Base-by-base conservation (phyloP, 2,888 invertebrate genomes). In the Clivina fossor region DNA sequence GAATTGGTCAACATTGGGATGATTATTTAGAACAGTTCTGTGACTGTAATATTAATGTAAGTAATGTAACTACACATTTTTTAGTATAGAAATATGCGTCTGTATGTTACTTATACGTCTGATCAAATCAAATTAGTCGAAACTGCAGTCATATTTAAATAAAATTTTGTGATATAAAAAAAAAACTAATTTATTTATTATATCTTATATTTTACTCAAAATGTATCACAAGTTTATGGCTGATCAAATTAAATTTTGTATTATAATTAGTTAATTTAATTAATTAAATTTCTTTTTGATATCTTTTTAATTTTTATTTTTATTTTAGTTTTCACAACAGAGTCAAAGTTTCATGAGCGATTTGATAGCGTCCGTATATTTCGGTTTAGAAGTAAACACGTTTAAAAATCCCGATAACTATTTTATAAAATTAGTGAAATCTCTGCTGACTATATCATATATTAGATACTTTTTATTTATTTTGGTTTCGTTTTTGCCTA, bases 1-100 rank as follows among this genome's bases (percentile, higher is more conserved):
- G 47, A 8, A 56, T 41, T 15, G 61, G 56, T 4, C 26, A 47
- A 41, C 30, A 54, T 4, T 46, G 47, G 44, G 50, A 57, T 7
- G 28, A 19, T 16, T 30, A 11, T 13, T 20, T 47, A 13, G 18
- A 20, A 32, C n/a, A 47, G n/a, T 2, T 3, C 2, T 30, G 2
- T 8, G 33, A 47, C 13, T 13, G 15, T 11, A 47, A 47, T 11
- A 13, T 47, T 7, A 11, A 47, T 47, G 33, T 47, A 32, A 47
- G 33, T 47, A 3, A 30, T 30, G 4, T 30, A 30, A 30, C 30
- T 11, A 4, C n/a, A n/a, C n/a, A n/a, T n/a, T n/a, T n/a, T n/a
- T n/a, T n/a, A n/a, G n/a, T n/a, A n/a, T n/a, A n/a, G n/a, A n/a
- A n/a, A n/a, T n/a, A n/a, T n/a, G n/a, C n/a, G n/a, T n/a, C n/a